These are phyloP conservation scores for Synanceia verrucosa DNA, from an alignment of 2,797 vertebrate species.

Conservation along the genomic window DNA sequence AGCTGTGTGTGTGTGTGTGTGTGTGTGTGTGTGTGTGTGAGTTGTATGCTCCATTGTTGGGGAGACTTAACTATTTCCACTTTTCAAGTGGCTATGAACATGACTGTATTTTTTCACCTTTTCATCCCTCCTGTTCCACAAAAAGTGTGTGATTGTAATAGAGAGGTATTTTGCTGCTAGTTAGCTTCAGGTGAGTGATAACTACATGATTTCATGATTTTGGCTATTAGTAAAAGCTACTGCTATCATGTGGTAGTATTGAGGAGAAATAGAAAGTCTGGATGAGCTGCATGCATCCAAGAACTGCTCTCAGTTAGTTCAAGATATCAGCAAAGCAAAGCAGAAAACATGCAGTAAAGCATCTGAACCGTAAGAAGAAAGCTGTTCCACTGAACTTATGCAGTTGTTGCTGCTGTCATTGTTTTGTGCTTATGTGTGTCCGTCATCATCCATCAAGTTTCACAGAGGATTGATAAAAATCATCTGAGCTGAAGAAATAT, in stretches of 20 bases:
- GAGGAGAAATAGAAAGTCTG: background rate
- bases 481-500: constrained; percentile 13
- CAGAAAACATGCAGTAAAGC: background rate
- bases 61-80: no score
- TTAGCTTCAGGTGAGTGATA: background rate
- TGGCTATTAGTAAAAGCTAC: background rate
- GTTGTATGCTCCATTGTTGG: no score
- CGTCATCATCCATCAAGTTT: constrained; percentile 39
- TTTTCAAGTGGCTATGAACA: no score
- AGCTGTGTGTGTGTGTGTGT: no score
- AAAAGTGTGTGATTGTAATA: background rate
- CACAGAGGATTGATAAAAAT: constrained; percentile 34
- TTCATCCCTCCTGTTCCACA: no score
- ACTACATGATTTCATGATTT: no score
- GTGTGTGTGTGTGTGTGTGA: no score
- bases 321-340: background rate
- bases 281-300: background rate
- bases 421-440: constrained; percentile 36
- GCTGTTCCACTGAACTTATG: constrained; percentile 4
- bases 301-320: background rate
- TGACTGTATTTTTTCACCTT: no score
- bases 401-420: constrained; percentile 13
- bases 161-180: background rate
- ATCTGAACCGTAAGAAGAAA: background rate
- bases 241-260: background rate